phyloP scores from a whole-genome alignment of 1,140 invertebrate genomes.

The Adoxophyes honmai region DNA sequence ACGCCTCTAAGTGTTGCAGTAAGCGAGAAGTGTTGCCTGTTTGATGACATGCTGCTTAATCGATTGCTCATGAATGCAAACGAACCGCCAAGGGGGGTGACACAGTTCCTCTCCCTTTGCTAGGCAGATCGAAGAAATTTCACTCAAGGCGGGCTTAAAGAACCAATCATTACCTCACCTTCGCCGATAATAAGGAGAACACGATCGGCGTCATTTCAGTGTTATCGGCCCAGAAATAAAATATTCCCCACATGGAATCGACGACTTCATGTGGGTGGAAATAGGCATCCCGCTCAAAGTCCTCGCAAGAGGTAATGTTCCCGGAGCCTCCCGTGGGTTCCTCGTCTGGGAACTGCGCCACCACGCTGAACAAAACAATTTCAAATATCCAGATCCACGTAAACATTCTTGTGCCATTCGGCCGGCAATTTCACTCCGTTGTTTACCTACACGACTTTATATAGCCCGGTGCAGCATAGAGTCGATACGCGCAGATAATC shows the following conservation, averaged over 20 bases:
- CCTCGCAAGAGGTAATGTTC: slow-evolving; percentile 48
- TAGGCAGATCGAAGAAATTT: no score
- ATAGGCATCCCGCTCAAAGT: slow-evolving; percentile 45
- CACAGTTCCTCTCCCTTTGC: no score
- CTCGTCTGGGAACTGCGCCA: slow-evolving; percentile 15
- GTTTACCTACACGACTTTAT: slow-evolving; percentile 24
- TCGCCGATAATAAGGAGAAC: slow-evolving; percentile 47
- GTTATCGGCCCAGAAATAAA: slow-evolving; percentile 56
- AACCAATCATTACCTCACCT: slow-evolving; percentile 29
- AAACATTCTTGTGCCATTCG: slow-evolving; percentile 44
- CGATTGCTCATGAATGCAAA: no score
- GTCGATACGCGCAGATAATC: slow-evolving; percentile 18
- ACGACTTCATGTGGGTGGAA: slow-evolving; percentile 47
- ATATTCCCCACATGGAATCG: slow-evolving; percentile 60
- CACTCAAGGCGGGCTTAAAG: no score
- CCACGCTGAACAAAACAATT: slow-evolving; percentile 37
- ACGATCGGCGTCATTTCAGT: slow-evolving; percentile 49
- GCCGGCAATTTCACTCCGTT: slow-evolving; percentile 22
- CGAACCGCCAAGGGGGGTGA: no score
- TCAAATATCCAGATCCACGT: slow-evolving; percentile 39
- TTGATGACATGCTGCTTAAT: no score
- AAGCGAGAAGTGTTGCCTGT: no score
- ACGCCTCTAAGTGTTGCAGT: no score
- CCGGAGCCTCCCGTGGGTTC: slow-evolving; percentile 9
- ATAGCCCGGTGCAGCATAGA: slow-evolving; percentile 21